Conservation (phyloP, 2,888 invertebrate species). For the Nemapogon koenigi region DNA sequence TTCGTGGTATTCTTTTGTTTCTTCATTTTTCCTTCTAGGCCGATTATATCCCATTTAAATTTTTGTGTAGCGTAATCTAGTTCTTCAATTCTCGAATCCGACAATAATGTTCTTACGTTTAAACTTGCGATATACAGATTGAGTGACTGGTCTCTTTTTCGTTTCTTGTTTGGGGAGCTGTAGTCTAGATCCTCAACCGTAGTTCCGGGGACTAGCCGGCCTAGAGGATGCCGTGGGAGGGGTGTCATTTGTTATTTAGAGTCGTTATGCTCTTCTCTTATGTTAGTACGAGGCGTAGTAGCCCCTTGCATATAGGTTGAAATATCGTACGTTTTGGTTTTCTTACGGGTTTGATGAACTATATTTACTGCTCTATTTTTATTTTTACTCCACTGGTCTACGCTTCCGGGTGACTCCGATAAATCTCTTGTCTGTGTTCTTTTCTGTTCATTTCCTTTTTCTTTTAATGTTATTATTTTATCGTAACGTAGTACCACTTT, state of each 20-base stretch:
- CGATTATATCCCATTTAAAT: slow-evolving; percentile 10
- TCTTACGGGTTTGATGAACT: not conserved
- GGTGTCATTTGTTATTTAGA: slow-evolving; percentile 8
- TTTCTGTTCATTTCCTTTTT: not conserved
- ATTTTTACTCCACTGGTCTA: not conserved
- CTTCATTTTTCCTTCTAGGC: slow-evolving; percentile 5
- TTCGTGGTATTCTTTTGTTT: slow-evolving; percentile 3
- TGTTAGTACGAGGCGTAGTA: slow-evolving; percentile 1
- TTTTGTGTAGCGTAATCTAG: slow-evolving; percentile 4
- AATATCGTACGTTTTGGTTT: not conserved
- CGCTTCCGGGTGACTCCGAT: not conserved
- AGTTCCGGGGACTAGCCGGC: slow-evolving; percentile 11
- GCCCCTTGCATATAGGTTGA: not conserved
- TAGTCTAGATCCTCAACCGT: slow-evolving; percentile 11
- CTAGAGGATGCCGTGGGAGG: slow-evolving; percentile 10
- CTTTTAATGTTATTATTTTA: slow-evolving; percentile 5
- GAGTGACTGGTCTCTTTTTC: not conserved
- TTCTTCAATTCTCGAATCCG: slow-evolving; percentile 5
- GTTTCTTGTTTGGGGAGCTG: slow-evolving; percentile 9
- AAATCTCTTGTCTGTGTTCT: not conserved
- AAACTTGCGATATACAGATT: slow-evolving; percentile 4
- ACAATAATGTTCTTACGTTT: slow-evolving; percentile 10
- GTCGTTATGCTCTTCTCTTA: slow-evolving; percentile 1
- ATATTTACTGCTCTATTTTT: not conserved
- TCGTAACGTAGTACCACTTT: slow-evolving; percentile 5